Evolutionary conservation across 1,140 invertebrate species (phyloP).

Genomic region (Drosophila mauritiana): DNA sequence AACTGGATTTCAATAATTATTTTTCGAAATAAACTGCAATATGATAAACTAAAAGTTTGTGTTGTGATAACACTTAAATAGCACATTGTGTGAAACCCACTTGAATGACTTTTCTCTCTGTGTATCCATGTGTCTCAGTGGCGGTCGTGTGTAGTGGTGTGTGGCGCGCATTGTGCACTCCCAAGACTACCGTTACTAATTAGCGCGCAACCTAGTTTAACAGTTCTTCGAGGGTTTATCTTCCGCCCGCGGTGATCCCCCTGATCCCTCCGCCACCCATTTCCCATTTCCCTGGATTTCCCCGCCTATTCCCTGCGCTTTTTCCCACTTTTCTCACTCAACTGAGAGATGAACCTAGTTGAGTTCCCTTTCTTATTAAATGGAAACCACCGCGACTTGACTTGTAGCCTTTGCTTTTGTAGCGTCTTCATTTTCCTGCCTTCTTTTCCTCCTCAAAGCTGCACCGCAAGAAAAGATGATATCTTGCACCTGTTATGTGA

Average conservation of each 20-base stretch:
- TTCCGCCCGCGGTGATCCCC: conserved; percentile 37
- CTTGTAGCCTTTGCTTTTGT: conserved; percentile 54
- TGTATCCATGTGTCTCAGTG: conserved; percentile 18
- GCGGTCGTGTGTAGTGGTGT: conserved; percentile 25
- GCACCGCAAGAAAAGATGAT: background rate
- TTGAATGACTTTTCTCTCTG: conserved; percentile 12
- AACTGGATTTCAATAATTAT: no score
- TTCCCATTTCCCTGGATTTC: background rate
- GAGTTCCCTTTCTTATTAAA: conserved; percentile 66
- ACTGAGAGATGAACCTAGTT: conserved; percentile 36
- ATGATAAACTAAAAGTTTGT: no score
- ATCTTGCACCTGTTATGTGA: background rate
- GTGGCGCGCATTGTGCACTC: conserved; percentile 63
- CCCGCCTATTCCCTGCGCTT: background rate
- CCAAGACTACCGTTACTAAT: conserved; percentile 75
- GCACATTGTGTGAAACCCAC: no score
- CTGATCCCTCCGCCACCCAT: conserved; percentile 10
- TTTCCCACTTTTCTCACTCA: conserved; percentile 32
- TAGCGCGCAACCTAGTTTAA: conserved; percentile 79
- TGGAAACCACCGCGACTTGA: conserved; percentile 51
- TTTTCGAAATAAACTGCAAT: no score
- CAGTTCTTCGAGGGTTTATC: conserved; percentile 70
- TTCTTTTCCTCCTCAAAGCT: conserved; percentile 3
- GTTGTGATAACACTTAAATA: no score
- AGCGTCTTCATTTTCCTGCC: conserved; percentile 26